Evolutionary conservation across 2,888 invertebrate genomes (phyloP), one percentile per base, ranked within the genome.

Genomic region (Sinelater perroti): DNA sequence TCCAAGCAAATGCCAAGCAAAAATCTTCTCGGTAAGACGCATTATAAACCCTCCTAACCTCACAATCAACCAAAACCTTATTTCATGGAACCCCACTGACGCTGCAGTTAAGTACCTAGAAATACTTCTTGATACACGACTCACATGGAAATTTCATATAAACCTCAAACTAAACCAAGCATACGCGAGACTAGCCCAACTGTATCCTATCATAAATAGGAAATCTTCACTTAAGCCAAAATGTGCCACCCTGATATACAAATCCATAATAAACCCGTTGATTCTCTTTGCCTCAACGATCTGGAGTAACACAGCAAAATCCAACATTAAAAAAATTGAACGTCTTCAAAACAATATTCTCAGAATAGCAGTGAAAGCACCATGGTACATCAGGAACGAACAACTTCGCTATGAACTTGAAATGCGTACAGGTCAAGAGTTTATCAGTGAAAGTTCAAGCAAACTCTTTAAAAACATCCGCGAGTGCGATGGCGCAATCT

Each of bases 141-240:
- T 16, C n/a, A 28, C 28, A 7, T 45, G 28, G 45, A 28, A 45
- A 45, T n/a, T 45, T n/a, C 28, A 28, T n/a, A 18, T 45, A 2
- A 45, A 45, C 13, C n/a, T 10, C 1, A 46, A 46, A 17, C 11
- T 46, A 17, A 46, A 46, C 18, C 31, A 18, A 45, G 7, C 28
- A 10, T 42, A 42, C 16, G 21, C 21, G 26, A 42, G 24, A 24
- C 24, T 42, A 11, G 3, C 30, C 1, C 46, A 31, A 10, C 33
- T 46, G 46, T 46, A 46, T 20, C 46, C 46, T 7, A n/a, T 45
- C 10, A 30, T 46, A 18, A 46, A 46, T 20, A 46, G 14, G 13
- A 17, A 31, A 31, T 46, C 10, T 3, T 18, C 46, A 10, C 31
- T 31, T 16, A 31, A 30, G 18, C 46, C 31, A 7, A 31, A 46